Evolutionary conservation across 2,888 invertebrate species (phyloP).

Genomic region (Gisinianus flammeolus): DNA sequence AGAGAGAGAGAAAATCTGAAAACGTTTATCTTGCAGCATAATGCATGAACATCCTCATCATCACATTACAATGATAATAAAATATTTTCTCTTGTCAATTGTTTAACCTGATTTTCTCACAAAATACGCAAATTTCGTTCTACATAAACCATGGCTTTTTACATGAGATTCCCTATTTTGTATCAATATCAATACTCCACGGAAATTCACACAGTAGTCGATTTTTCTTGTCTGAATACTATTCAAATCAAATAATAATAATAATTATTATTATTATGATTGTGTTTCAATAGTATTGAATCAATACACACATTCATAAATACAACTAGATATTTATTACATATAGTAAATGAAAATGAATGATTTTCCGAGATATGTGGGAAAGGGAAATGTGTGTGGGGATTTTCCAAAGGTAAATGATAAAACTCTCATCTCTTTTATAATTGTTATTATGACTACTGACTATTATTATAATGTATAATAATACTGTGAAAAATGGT

Average conservation of each 20-base stretch:
- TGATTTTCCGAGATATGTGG: too few relatives aligned
- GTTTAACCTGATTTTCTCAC: constrained; percentile 31
- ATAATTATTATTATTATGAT: not conserved
- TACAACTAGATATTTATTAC: too few relatives aligned
- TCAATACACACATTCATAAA: not conserved
- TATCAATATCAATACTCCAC: too few relatives aligned
- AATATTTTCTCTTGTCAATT: constrained; percentile 25
- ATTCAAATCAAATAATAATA: not conserved
- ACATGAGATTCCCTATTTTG: not conserved
- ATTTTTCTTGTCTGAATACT: not conserved
- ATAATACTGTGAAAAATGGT: not conserved
- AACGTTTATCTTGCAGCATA: not conserved
- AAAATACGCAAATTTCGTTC: constrained; percentile 35
- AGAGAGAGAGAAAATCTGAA: constrained; percentile 1
- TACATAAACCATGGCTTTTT: constrained; percentile 16
- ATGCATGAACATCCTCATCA: not conserved
- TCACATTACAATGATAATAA: constrained; percentile 16
- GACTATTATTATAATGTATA: not conserved
- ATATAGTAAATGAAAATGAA: too few relatives aligned
- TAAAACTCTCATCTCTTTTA: not conserved
- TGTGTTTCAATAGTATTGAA: not conserved
- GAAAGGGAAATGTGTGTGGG: too few relatives aligned
- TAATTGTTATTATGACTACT: not conserved
- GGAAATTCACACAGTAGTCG: too few relatives aligned
- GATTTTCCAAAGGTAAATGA: too few relatives aligned